Base-by-base conservation (phyloP, 1,140 invertebrate species). In the Euwallacea similis region DNA sequence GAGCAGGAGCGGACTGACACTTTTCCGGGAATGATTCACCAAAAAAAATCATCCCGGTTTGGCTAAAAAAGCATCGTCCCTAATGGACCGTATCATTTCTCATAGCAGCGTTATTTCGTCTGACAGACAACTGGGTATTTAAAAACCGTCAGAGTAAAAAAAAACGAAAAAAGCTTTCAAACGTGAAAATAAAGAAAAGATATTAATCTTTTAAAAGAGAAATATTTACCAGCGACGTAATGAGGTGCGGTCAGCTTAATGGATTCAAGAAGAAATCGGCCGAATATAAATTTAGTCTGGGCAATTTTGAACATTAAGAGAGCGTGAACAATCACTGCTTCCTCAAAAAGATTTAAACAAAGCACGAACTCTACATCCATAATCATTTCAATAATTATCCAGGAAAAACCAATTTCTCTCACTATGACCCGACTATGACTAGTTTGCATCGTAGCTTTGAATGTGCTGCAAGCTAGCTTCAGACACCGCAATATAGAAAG, bases 121-220 rank as follows among this genome's bases (percentile, higher is more conserved):
- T 71, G 63, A 66, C 69, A 58, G 69, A 71, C 69, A 60, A 65
- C 43, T 50, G 41, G 44, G 62, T 71, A 71, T 71, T 71, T 71
- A 71, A 71, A 71, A 66, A 65, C 58, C 47, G n/a, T 50, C 55
- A 10, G 41, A 56, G 43, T n/a, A 66, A 62, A 66, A 62, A 66
- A 67, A 66, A 72, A 55, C 8, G 11, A 60, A 71, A 71, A 72
- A 72, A 68, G 65, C 65, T 72, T 72, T 72, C 59, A 68, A 72
- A 67, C 44, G 62, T 58, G 33, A 66, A 71, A 71, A 71, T 71
- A 66, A 59, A 67, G 66, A 66, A 72, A 68, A 68, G 71, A 67
- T 72, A 72, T 72, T 72, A 72, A 72, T 72, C 71, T 72, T 67
- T 72, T 72, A 72, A 68, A 72, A 72, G 66, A 58, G 58, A 68